Conservation (phyloP, 2,888 invertebrate genomes). For the Antitype chi region DNA sequence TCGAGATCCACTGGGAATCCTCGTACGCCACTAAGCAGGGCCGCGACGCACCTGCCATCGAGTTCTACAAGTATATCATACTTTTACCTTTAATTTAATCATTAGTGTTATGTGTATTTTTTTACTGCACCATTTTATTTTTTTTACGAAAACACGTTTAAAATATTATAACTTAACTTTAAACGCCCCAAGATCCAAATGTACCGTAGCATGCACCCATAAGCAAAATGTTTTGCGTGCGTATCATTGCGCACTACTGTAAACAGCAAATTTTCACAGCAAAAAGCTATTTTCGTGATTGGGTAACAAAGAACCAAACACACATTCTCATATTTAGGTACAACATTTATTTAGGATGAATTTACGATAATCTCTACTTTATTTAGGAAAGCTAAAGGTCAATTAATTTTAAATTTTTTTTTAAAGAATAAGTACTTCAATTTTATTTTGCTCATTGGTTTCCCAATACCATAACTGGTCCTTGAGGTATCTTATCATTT, state of each 20-base stretch:
- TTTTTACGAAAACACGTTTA: not conserved
- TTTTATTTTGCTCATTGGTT: not conserved
- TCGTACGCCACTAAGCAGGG: constrained; percentile 91
- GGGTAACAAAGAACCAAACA: no score
- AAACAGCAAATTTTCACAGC: not conserved
- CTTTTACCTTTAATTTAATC: not conserved
- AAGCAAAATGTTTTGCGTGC: not conserved
- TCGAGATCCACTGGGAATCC: constrained; percentile 91
- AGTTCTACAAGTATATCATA: constrained; percentile 77
- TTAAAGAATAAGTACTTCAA: no score
- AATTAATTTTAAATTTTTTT: not conserved
- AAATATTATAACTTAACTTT: no score
- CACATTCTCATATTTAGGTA: no score
- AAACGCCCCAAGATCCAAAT: no score
- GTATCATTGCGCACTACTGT: no score
- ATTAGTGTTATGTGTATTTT: not conserved
- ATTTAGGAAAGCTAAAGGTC: no score
- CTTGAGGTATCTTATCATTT: not conserved
- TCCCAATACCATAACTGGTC: not conserved
- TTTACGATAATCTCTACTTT: not conserved
- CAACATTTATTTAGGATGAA: no score
- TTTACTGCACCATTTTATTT: not conserved
- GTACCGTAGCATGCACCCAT: not conserved
- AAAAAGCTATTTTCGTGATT: no score
- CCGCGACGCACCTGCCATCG: constrained; percentile 73